phyloP scores from a whole-genome alignment of 2,113 vertebrate species.

The Triplophysa siluroides region DNA sequence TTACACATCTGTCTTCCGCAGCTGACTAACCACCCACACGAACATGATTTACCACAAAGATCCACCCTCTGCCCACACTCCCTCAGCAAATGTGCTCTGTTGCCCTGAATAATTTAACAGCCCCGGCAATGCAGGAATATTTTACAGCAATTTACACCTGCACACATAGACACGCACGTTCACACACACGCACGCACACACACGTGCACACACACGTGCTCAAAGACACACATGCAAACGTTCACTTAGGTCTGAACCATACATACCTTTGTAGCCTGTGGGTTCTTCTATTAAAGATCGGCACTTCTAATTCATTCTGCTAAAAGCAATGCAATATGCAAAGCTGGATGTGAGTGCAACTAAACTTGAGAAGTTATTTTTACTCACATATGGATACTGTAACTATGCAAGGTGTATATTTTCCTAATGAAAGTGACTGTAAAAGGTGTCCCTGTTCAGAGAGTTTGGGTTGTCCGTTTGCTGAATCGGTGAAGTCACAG shows the following conservation, averaged over 20 bases:
- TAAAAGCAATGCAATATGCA: constrained; percentile 3
- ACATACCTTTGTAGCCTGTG: background rate
- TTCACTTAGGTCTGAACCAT: constrained; percentile 18
- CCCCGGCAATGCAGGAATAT: constrained; percentile 36
- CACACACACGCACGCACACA: constrained; percentile 34
- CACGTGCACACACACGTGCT: constrained; percentile 23
- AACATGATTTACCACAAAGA: constrained; percentile 14
- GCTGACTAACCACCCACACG: constrained; percentile 29
- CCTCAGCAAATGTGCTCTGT: constrained; percentile 33
- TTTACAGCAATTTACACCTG: constrained; percentile 52
- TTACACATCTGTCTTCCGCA: constrained; percentile 6
- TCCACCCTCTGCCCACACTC: constrained; percentile 30
- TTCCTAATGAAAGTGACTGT: background rate
- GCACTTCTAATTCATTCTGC: constrained; percentile 7
- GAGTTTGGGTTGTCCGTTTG: background rate
- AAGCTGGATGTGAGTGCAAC: background rate
- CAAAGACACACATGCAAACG: constrained; percentile 5
- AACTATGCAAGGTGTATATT: background rate
- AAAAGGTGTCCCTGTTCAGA: background rate
- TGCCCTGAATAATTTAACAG: constrained; percentile 53
- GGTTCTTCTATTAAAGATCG: constrained; percentile 5
- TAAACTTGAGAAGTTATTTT: background rate
- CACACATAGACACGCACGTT: constrained; percentile 31
- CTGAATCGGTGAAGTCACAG: background rate
- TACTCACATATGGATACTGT: background rate